phyloP scores from a whole-genome alignment of 2,888 invertebrate genomes.

The Willowsia nigromaculata region DNA sequence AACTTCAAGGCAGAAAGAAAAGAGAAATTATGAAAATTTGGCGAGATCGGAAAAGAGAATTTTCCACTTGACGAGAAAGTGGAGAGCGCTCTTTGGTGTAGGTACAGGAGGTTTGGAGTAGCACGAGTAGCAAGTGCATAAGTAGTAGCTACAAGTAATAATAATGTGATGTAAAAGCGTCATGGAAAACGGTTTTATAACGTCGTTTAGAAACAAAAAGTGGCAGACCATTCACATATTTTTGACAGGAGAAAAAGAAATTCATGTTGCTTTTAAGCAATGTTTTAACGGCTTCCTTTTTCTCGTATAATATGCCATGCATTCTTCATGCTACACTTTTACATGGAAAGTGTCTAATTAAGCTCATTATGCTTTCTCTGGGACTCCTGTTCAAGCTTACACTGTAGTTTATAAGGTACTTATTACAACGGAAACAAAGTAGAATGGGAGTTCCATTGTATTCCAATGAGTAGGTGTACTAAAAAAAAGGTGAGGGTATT shows the following conservation, averaged over 20 bases:
- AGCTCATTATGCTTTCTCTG: slow-evolving; percentile 59
- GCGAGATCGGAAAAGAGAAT: background rate
- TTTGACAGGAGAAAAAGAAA: slow-evolving; percentile 16
- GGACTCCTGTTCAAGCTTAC: no score
- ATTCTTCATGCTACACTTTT: background rate
- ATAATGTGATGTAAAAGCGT: slow-evolving; percentile 55
- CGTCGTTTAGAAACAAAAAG: slow-evolving; percentile 53
- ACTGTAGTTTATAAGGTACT: no score
- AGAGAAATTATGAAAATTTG: background rate
- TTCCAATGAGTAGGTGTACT: background rate
- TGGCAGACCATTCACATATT: slow-evolving; percentile 43
- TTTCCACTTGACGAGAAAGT: background rate
- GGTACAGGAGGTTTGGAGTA: background rate
- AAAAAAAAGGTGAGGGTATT: background rate
- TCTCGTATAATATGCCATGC: background rate
- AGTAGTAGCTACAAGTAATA: background rate
- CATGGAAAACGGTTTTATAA: slow-evolving; percentile 61
- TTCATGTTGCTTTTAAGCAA: slow-evolving; percentile 2
- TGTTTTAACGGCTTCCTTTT: slow-evolving; percentile 1
- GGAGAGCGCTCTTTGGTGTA: background rate
- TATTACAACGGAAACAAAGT: background rate
- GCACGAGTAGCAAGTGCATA: background rate
- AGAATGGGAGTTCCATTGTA: background rate
- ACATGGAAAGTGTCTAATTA: slow-evolving; percentile 63
- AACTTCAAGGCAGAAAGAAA: background rate